These are phyloP conservation scores for Isurus oxyrinchus DNA, from an alignment of 2,113 vertebrate species.

Conservation along the genomic window DNA sequence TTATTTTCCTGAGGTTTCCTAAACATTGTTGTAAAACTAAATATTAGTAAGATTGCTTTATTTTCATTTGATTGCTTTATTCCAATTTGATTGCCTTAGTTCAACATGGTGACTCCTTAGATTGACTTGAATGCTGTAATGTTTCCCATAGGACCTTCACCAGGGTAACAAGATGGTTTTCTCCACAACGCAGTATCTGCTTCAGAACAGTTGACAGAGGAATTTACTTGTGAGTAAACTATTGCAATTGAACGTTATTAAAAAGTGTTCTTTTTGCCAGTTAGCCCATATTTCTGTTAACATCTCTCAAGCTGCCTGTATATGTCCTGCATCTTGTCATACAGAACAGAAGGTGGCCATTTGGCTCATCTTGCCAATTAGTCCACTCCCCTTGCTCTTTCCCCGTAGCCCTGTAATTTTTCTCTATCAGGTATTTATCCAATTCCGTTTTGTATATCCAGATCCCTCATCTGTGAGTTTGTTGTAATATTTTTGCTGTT, in stretches of 20 bases:
- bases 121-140: neutral
- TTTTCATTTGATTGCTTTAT: neutral
- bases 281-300: neutral
- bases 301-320: no score
- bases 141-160: neutral
- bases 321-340: neutral
- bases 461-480: neutral
- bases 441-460: neutral
- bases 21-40: neutral
- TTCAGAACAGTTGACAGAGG: neutral
- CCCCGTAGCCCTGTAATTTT: neutral
- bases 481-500: neutral
- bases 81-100: neutral
- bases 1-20: neutral
- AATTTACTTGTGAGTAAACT: slow-evolving; percentile 14
- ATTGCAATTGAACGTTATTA: neutral
- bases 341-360: neutral
- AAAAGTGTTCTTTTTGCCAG: neutral
- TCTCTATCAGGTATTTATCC: neutral
- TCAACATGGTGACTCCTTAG: neutral
- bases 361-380: neutral
- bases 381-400: no score
- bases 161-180: neutral
- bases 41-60: neutral
- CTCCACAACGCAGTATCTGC: neutral